Base-by-base conservation (phyloP, 2,797 vertebrate genomes). In the Sylvia borin region DNA sequence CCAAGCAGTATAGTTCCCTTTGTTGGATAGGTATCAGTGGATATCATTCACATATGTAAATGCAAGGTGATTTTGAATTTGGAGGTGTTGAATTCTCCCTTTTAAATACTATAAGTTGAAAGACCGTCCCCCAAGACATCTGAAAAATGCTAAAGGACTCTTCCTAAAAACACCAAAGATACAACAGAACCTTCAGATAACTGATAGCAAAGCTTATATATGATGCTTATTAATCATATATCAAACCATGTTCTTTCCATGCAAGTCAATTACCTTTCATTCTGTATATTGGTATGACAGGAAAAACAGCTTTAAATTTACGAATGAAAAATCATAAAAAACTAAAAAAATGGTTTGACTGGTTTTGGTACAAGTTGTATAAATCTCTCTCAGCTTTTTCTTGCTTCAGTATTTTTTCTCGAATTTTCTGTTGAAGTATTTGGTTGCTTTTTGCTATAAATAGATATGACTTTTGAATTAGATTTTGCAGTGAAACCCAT, bases 401-500 rank as follows among this genome's bases (percentile, higher is more conserved):
- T 89, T 92, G 43, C 53, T 64, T 89, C 61, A 57, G 25, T 68
- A 13, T 53, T 94, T 76, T 75, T 48, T 79, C 60, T 67, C 71
- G 77, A 54, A 29, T 86, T 80, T 54, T 90, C 47, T 64, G 20
- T 51, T 90, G 66, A 82, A 90, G 42, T 91, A 64, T 25, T 77
- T 91, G 45, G 51, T 54, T 92, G 53, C 31, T 25, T 60, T 91
- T 92, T 42, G 16, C 64, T 93, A 61, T 95, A 66, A 81, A 66
- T 78, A 78, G 38, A 61, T 70, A 53, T 3, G 48, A 79, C 48
- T 81, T 95, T 83, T 96, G 78, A 85, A 75, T 95, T 95, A 94
- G 94, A 88, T 92, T 80, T 88, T 81, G 38, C 75, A 85, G 75
- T 77, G 85, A 95, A 96, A 76, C 47, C n/a, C 55, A 31, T 31